Conservation (phyloP, 1,140 invertebrate genomes). For the Pollicipes pollicipes region DNA sequence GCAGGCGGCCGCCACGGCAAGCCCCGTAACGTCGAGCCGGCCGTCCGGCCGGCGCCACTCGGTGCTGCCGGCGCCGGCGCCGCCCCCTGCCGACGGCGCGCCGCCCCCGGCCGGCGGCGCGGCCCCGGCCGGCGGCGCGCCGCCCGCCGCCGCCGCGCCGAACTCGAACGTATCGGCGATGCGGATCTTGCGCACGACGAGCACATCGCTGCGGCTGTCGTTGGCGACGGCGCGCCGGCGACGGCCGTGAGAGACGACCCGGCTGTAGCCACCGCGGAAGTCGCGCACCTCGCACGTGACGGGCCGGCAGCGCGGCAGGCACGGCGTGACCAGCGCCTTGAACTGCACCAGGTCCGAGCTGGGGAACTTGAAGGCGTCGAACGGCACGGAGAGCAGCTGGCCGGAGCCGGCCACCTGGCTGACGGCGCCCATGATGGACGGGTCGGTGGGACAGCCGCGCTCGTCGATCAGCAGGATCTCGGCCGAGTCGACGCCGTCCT, state of each 20-base stretch:
- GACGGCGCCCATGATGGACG: slow-evolving; percentile 78
- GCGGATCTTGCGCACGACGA: slow-evolving; percentile 32
- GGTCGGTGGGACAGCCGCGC: slow-evolving; percentile 78
- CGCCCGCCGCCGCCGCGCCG: slow-evolving; percentile 17
- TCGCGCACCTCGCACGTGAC: slow-evolving; percentile 66
- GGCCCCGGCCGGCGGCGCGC: slow-evolving; percentile 13
- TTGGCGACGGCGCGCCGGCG: slow-evolving; percentile 35
- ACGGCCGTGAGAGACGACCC: slow-evolving; percentile 59
- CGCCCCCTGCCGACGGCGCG: slow-evolving; percentile 11
- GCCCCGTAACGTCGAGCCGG: slow-evolving; percentile 22
- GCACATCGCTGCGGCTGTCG: slow-evolving; percentile 25
- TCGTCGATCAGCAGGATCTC: slow-evolving; percentile 82
- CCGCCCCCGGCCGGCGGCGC: slow-evolving; percentile 16
- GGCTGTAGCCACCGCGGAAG: slow-evolving; percentile 55
- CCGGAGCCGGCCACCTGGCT: slow-evolving; percentile 43
- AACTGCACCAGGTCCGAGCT: slow-evolving; percentile 87
- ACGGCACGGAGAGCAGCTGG: slow-evolving; percentile 69
- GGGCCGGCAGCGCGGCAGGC: slow-evolving; percentile 77
- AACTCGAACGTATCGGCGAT: slow-evolving; percentile 34
- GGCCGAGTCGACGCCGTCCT: slow-evolving; percentile 79
- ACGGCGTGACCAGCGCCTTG: slow-evolving; percentile 77
- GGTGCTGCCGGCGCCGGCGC: slow-evolving; percentile 6
- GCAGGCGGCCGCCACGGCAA: slow-evolving; percentile 24
- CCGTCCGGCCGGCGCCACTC: slow-evolving; percentile 3
- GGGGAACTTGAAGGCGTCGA: slow-evolving; percentile 91